Conservation (phyloP, 2,888 invertebrate genomes). For the Andrena dorsata region DNA sequence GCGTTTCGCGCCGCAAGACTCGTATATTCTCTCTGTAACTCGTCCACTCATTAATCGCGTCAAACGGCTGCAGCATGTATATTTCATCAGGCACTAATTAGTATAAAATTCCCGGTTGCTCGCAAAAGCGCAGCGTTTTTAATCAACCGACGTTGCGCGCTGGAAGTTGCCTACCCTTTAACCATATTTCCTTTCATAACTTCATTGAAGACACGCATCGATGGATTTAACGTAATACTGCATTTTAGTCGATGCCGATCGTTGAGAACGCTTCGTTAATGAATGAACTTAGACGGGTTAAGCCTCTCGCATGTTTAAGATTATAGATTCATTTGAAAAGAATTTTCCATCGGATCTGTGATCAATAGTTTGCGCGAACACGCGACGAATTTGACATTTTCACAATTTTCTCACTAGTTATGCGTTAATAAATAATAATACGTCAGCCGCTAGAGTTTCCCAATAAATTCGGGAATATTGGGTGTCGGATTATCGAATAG, state of each 20-base stretch:
- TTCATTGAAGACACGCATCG: not conserved
- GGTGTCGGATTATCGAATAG: not conserved
- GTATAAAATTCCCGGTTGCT: conserved; percentile 1
- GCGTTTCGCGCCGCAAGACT: conserved; percentile 2
- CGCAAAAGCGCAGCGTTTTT: not conserved
- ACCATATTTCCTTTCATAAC: not conserved
- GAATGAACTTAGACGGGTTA: not conserved
- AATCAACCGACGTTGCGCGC: conserved; percentile 2
- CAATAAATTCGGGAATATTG: conserved; percentile 16
- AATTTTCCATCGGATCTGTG: not conserved
- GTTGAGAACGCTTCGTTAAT: not conserved
- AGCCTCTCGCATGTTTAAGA: not conserved
- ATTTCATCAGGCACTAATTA: conserved; percentile 9
- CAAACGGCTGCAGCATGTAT: conserved; percentile 1
- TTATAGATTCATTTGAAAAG: not conserved
- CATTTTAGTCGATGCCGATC: not conserved
- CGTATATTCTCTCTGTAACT: not conserved
- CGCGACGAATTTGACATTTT: not conserved
- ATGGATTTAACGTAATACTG: not conserved
- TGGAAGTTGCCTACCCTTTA: no score
- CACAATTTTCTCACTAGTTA: not conserved
- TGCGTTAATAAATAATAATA: not conserved
- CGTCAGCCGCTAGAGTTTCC: not conserved
- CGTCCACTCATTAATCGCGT: conserved; percentile 1
- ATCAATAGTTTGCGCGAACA: not conserved